Evolutionary conservation across 2,888 invertebrate genomes (phyloP), one percentile per base, ranked within the genome.

Genomic region (Brachypalpus laphriformis): DNA sequence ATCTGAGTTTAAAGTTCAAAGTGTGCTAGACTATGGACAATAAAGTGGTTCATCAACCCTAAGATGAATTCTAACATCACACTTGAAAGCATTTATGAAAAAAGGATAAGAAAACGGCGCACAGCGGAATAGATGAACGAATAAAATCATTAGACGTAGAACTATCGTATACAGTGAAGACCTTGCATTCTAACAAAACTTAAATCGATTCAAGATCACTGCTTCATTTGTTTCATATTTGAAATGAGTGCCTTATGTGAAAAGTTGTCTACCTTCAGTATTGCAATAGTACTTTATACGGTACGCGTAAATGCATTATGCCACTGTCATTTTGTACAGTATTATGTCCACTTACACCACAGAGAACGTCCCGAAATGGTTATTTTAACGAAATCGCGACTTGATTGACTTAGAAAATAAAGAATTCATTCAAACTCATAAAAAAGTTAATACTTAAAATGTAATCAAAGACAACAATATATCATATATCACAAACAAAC

Each of bases 221-320:
- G 22, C 16, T 28, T 40, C 49, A 51, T 22, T 34, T 54, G 9
- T 68, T 68, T 57, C 6, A 16, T n/a, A 57, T 34, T 57, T 37
- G 34, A 47, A 59, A 22, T 37, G n/a, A 59, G 7, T 28, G 40
- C 40, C 40, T 18, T 51, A 28, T 51, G 6, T 40, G 40, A 40
- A 40, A 61, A 40, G 61, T 31, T 42, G 72, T 42, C 31, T 6
- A 4, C 72, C 61, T 72, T 61, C 42, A 61, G 14, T 40, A 22
- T 6, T 40, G 22, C 40, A 51, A 28, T 51, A 3, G 40, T 18
- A 34, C 20, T 49, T n/a, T 34, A n/a, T 49, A 45, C 3, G 1
- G 37, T 40, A n/a, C 11, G 14, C 2, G 14, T 14, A 40, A 14
- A 40, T 37, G 37, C 11, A 37, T 37, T 37, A 11, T n/a, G 1